Conservation (phyloP, 2,888 invertebrate genomes). For the Athetis lepigone region DNA sequence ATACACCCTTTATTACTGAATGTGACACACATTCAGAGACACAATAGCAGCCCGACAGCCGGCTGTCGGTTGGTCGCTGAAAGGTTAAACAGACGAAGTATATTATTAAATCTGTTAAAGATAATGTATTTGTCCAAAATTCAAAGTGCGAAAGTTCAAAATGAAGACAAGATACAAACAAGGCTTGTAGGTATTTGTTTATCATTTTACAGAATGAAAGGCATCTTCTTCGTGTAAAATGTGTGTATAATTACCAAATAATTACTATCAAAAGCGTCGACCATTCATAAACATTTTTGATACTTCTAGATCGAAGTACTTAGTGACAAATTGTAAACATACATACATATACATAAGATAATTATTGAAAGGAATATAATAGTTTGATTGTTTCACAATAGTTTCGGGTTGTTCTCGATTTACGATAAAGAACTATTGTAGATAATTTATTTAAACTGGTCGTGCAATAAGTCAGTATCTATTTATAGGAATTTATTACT, state of each 20-base stretch:
- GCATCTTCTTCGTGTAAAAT: not conserved
- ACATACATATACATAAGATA: constrained; percentile 27
- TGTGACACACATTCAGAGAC: too few relatives aligned
- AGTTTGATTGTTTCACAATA: constrained; percentile 19
- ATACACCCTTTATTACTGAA: too few relatives aligned
- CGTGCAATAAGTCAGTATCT: not conserved
- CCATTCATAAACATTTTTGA: constrained; percentile 3
- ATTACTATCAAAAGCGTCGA: not conserved
- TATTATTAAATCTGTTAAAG: too few relatives aligned
- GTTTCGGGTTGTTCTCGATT: constrained; percentile 5
- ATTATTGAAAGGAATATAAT: constrained; percentile 1
- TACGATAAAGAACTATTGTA: constrained; percentile 4
- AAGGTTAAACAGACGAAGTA: too few relatives aligned
- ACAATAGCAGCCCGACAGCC: too few relatives aligned
- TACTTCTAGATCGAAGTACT: constrained; percentile 26
- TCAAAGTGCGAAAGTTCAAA: too few relatives aligned
- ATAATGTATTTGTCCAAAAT: too few relatives aligned
- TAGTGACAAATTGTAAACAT: constrained; percentile 23
- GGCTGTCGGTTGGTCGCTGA: too few relatives aligned
- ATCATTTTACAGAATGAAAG: too few relatives aligned
- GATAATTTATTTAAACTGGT: constrained; percentile 15
- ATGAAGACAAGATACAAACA: too few relatives aligned
- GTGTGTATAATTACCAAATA: too few relatives aligned
- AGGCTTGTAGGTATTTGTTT: too few relatives aligned
- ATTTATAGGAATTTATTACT: not conserved